These are phyloP conservation scores for Synanthedon vespiformis DNA, from an alignment of 2,888 invertebrate genomes.

Conservation along the genomic window DNA sequence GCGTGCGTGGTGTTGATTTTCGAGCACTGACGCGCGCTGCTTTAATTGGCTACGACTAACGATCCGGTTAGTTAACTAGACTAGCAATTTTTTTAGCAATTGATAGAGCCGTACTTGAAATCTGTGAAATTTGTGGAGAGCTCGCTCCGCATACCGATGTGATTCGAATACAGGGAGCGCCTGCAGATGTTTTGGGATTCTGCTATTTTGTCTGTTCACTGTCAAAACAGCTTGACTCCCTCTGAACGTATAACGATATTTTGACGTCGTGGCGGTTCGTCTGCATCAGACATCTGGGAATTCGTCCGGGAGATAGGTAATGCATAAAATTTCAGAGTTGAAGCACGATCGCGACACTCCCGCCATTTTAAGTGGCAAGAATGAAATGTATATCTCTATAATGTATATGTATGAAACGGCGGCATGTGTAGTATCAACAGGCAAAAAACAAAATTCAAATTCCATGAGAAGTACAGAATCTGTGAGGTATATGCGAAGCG, in stretches of 20 bases:
- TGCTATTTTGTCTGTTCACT: constrained; percentile 1
- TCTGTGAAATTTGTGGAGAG: background rate
- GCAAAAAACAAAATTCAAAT: too few relatives aligned
- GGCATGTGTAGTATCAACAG: too few relatives aligned
- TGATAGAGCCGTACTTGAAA: background rate
- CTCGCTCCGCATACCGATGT: too few relatives aligned
- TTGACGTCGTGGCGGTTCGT: constrained; percentile 15
- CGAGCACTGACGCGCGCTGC: background rate
- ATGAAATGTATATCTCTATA: constrained; percentile 11
- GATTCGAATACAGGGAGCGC: background rate
- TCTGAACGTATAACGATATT: constrained; percentile 16
- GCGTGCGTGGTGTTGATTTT: background rate
- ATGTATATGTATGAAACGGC: constrained; percentile 2
- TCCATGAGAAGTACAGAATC: too few relatives aligned
- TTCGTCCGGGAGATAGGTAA: constrained; percentile 22
- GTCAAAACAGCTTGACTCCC: constrained; percentile 5
- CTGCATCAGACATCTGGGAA: constrained; percentile 23
- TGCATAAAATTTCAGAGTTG: constrained; percentile 33
- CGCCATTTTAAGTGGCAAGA: constrained; percentile 13
- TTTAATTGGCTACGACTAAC: background rate
- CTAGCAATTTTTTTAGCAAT: background rate
- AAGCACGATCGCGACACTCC: constrained; percentile 9
- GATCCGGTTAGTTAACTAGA: background rate
- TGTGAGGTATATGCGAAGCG: too few relatives aligned
- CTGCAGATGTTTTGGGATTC: background rate